Conservation (phyloP, 23 tunicate species). For the Styela clava region DNA sequence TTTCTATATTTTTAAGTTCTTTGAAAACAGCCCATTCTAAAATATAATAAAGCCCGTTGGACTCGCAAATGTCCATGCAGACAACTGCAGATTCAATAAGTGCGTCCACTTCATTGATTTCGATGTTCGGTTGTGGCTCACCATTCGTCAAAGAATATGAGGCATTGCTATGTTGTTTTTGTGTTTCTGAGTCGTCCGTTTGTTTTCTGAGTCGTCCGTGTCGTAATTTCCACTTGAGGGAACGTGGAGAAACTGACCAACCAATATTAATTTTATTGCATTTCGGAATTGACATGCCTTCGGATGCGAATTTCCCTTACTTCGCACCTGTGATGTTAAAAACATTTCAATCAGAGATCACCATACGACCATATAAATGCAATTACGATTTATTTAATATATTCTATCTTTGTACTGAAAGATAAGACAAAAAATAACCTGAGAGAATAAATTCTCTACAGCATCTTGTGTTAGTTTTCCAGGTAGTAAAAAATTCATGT, state of each 20-base stretch:
- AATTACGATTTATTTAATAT: no score
- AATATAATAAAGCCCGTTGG: conserved; percentile 7
- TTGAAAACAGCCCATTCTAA: no score
- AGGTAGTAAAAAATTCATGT: no score
- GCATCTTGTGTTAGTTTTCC: neutral
- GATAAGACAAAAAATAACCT: neutral
- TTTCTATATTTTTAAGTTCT: no score
- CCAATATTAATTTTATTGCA: neutral
- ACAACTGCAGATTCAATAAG: neutral
- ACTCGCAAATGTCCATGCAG: neutral
- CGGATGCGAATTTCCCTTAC: neutral
- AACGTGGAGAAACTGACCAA: neutral
- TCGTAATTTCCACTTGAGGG: neutral
- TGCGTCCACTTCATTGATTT: neutral
- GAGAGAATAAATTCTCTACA: neutral
- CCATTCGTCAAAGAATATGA: no score
- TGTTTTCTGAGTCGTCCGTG: neutral
- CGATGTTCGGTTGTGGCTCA: neutral
- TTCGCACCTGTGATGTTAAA: no score
- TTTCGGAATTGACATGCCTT: neutral
- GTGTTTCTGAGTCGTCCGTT: neutral
- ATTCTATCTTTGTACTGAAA: neutral
- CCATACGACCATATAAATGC: no score
- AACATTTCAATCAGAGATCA: no score
- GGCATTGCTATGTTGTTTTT: neutral